A percentile compares a stretch with the other conserved stretches of the same genome.
Conservation (phyloP, 2,888 invertebrate species). For the Pristionchus japonicus region DNA sequence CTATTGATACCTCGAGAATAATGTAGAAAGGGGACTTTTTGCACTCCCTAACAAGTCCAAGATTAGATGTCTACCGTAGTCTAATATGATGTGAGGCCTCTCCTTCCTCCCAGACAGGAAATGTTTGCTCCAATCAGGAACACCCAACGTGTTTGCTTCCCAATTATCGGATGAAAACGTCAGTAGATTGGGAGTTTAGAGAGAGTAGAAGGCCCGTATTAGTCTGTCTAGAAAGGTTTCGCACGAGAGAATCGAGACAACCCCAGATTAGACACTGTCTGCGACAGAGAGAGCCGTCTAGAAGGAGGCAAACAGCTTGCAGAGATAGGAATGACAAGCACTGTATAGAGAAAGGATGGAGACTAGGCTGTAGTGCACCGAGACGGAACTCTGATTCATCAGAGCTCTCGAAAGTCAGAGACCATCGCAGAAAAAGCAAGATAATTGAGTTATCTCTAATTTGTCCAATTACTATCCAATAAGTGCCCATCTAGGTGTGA, state of each 20-base stretch:
- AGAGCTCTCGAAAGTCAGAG: neutral
- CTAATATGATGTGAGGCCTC: neutral
- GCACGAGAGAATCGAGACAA: neutral
- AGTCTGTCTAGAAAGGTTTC: neutral
- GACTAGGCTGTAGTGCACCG: neutral
- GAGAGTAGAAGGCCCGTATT: neutral
- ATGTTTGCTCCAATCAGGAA: slow-evolving; percentile 26
- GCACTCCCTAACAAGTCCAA: neutral
- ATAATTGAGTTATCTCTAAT: neutral
- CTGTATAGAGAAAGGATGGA: neutral
- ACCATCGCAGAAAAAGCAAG: neutral
- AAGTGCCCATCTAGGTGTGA: neutral
- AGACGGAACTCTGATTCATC: neutral
- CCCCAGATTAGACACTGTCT: neutral
- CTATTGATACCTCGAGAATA: neutral
- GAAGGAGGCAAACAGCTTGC: neutral
- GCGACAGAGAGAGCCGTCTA: neutral
- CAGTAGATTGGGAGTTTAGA: neutral
- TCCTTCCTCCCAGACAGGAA: slow-evolving; percentile 16
- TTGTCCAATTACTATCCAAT: slow-evolving; percentile 7
- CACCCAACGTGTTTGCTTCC: slow-evolving; percentile 22
- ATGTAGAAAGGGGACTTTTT: neutral
- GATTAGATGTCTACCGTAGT: neutral
- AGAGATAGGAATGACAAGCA: neutral
- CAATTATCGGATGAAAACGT: slow-evolving; percentile 9